These are phyloP conservation scores for Serrognathus titanus DNA, from an alignment of 2,888 invertebrate species.

Conservation along the genomic window DNA sequence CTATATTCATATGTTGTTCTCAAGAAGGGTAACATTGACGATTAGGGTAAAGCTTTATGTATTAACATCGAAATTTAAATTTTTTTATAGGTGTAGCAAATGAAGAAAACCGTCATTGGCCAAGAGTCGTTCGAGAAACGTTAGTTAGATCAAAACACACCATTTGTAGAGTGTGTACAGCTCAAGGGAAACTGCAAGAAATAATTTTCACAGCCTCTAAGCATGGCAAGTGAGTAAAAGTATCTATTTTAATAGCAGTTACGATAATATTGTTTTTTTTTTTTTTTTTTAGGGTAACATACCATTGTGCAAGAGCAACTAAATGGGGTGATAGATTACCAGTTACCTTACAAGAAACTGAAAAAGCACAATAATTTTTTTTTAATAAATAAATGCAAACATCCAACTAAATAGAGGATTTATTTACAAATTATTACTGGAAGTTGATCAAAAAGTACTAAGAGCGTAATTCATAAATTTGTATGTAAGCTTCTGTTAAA, in stretches of 20 bases:
- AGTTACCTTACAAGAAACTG: constrained; percentile 36
- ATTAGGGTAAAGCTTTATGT: neutral
- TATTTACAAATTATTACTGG: too few species aligned
- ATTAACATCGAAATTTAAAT: neutral
- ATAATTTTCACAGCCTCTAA: constrained; percentile 72
- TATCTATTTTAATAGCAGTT: constrained; percentile 5
- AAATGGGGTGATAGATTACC: constrained; percentile 82
- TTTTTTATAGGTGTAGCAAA: constrained; percentile 46
- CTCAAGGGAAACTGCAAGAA: constrained; percentile 70
- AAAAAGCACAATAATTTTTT: neutral
- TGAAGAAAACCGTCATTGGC: constrained; percentile 64
- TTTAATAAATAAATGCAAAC: too few species aligned
- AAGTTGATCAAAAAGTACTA: neutral
- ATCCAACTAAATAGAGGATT: neutral
- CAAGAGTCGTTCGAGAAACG: constrained; percentile 72
- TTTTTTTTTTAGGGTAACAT: constrained; percentile 55
- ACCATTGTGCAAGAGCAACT: constrained; percentile 68
- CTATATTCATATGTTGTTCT: constrained; percentile 78
- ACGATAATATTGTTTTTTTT: constrained; percentile 25
- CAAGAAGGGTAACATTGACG: constrained; percentile 61
- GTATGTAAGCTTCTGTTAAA: constrained; percentile 97
- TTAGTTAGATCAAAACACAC: constrained; percentile 67
- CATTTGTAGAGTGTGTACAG: constrained; percentile 75
- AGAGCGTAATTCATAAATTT: constrained; percentile 64
- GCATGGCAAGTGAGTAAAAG: constrained; percentile 65